Base-by-base conservation (phyloP, 2,113 vertebrate species). In the Pheucticus melanocephalus region DNA sequence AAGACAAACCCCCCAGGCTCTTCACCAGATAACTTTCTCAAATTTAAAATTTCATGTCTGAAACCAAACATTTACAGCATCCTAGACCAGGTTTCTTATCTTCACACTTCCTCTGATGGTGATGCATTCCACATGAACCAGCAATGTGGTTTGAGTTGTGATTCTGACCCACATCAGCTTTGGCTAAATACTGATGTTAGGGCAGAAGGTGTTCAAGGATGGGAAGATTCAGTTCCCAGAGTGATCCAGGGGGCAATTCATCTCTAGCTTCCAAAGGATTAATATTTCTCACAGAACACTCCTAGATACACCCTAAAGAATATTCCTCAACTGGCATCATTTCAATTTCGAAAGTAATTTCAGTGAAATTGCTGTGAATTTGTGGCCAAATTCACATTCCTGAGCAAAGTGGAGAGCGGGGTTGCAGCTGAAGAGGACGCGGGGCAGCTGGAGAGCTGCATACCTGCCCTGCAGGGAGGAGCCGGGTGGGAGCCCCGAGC, bases 371-470 rank as follows among this genome's bases (percentile, higher is more conserved):
- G 1, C 33, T 14, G 39, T 21, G 65, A 86, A 86, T 76, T 42
- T 75, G 28, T 10, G 60, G 48, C 78, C 72, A 91, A 73, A 70
- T 45, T 37, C 68, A 77, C 50, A 81, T 70, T 88, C 71, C 48
- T 81, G 75, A 68, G 80, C 73, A 19, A 83, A 85, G 24, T 0
- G 9, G 45, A 37, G n/a, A 19, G 39, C 24, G 30, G 68, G 65
- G 54, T 15, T 73, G 51, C 77, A 75, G 82, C 66, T 63, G 82
- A 31, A 22, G 37, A 60, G 20, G 69, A 56, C 33, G 19, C 0
- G 19, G 84, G 86, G 80, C 79, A 91, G 87, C 63, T 77, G 95
- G 82, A 63, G 92, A 48, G 59, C 13, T 63, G 92, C 93, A 82
- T 65, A 81, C 76, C 93, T 83, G 93, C 85, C 94, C 92, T 90